Conservation (phyloP, 2,797 vertebrate species). For the Dendrocincla fuliginosa region DNA sequence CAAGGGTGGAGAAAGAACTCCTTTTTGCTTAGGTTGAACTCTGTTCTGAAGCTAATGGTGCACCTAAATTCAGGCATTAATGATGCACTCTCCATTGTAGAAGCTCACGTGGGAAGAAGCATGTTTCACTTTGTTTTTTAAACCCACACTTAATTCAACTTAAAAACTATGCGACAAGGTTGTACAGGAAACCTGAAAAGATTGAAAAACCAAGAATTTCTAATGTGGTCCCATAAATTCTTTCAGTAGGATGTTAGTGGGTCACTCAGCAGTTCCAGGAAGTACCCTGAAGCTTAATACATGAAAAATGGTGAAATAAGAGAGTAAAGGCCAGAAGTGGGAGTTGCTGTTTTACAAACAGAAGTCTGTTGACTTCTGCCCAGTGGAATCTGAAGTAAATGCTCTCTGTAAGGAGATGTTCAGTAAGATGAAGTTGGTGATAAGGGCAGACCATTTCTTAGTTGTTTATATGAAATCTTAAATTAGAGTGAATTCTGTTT, state of each 20-base stretch:
- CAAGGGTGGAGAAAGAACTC: neutral
- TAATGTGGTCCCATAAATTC: neutral
- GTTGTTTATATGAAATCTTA: conserved; percentile 1
- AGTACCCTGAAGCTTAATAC: neutral
- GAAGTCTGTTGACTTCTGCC: neutral
- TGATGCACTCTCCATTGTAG: neutral
- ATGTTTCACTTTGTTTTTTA: conserved; percentile 28
- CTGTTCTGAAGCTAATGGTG: neutral
- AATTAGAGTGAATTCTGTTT: conserved; percentile 4
- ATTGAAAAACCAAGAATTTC: neutral
- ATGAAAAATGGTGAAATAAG: neutral
- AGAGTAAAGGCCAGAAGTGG: neutral
- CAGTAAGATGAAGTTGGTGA: neutral
- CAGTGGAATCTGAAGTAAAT: neutral
- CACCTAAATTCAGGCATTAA: neutral
- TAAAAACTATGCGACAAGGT: conserved; percentile 15
- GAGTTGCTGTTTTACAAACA: neutral
- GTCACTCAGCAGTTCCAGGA: neutral
- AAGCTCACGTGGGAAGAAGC: conserved; percentile 7
- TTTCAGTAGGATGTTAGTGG: neutral
- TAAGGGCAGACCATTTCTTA: neutral
- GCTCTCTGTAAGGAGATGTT: neutral
- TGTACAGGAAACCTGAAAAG: conserved; percentile 6
- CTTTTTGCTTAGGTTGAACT: neutral
- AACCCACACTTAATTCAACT: neutral